Conservation (phyloP, 2,888 invertebrate species). For the Syritta pipiens region DNA sequence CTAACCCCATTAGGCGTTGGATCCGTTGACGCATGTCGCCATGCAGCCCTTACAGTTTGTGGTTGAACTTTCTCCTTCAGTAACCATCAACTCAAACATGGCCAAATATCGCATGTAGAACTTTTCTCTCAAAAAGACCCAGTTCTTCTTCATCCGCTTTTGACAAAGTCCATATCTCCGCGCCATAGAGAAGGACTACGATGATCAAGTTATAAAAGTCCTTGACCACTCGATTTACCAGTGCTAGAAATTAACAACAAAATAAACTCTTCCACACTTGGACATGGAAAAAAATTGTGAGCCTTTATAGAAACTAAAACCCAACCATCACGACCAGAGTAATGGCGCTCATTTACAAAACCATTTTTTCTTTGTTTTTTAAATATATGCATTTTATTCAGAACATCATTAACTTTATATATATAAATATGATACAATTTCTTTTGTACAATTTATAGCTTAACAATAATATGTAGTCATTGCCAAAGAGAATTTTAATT, state of each 20-base stretch:
- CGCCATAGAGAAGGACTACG: background rate
- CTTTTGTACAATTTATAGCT: conserved; percentile 25
- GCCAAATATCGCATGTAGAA: background rate
- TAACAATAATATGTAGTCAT: conserved; percentile 3
- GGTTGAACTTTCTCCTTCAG: background rate
- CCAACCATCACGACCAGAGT: too few relatives aligned
- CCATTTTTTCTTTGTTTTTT: too few relatives aligned
- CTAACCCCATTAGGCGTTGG: background rate
- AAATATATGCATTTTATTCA: conserved; percentile 22
- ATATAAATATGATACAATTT: conserved; percentile 18
- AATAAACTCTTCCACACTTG: too few relatives aligned
- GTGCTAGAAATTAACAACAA: too few relatives aligned
- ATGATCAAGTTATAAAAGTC: background rate
- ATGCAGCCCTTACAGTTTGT: background rate
- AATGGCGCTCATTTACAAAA: too few relatives aligned
- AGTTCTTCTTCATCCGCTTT: background rate
- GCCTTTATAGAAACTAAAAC: too few relatives aligned
- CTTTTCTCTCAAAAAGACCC: background rate
- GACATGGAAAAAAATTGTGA: too few relatives aligned
- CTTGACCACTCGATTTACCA: too few relatives aligned
- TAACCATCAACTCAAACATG: background rate
- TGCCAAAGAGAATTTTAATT: background rate
- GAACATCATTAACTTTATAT: conserved; percentile 4
- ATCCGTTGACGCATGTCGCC: background rate
- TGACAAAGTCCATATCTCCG: too few relatives aligned